Percentiles rank a stretch among this genome's conserved stretches.
Evolutionary conservation across 2,888 invertebrate genomes (phyloP).

Genomic region (Ophonus ardosiacus): DNA sequence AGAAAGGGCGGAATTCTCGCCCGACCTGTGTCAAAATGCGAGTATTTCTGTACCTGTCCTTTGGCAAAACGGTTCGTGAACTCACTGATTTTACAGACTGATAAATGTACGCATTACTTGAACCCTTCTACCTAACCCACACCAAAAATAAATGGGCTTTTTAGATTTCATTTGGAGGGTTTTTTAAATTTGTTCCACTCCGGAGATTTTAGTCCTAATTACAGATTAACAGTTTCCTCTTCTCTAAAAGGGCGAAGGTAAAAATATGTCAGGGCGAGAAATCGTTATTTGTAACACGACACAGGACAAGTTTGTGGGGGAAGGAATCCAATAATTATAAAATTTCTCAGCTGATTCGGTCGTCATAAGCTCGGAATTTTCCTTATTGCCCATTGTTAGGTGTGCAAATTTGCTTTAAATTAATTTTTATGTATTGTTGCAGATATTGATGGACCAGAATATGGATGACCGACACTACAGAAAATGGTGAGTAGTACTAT

Average conservation of each 20-base stretch:
- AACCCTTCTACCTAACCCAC: background rate
- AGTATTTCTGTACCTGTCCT: background rate
- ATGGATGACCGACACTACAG: too few relatives aligned
- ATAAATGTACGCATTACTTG: background rate
- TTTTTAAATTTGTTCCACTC: background rate
- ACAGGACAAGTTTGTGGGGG: too few relatives aligned
- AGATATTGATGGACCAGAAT: too few relatives aligned
- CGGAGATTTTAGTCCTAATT: background rate
- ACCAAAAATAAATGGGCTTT: background rate
- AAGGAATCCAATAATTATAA: too few relatives aligned
- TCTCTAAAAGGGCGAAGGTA: background rate
- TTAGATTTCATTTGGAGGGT: constrained; percentile 8
- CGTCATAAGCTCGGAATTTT: too few relatives aligned
- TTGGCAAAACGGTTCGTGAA: background rate
- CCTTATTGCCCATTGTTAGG: too few relatives aligned
- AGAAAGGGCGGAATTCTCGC: too few relatives aligned
- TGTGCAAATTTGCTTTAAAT: too few relatives aligned
- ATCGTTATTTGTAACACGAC: background rate
- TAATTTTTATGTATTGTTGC: too few relatives aligned
- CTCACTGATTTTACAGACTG: constrained; percentile 2
- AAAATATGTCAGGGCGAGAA: background rate
- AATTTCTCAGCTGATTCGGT: too few relatives aligned
- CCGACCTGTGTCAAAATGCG: background rate
- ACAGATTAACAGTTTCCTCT: background rate
- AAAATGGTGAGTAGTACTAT: too few relatives aligned